These are phyloP conservation scores for Stercorarius parasiticus DNA, from an alignment of 2,113 vertebrate species.

Conservation along the genomic window DNA sequence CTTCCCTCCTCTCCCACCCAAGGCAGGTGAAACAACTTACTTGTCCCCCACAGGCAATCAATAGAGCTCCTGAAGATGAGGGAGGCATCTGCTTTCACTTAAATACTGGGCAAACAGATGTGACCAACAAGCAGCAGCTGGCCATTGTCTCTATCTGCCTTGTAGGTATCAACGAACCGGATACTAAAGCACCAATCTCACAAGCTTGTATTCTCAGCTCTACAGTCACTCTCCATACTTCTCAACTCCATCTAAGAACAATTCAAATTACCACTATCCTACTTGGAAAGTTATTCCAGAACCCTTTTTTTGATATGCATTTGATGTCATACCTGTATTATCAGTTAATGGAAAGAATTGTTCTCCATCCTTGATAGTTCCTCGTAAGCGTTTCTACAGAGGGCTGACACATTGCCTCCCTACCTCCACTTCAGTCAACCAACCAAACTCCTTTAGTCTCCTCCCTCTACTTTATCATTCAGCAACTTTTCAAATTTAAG, in stretches of 20 bases:
- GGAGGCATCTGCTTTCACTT: neutral
- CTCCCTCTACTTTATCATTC: neutral
- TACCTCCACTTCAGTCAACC: neutral
- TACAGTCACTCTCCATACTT: fast-evolving
- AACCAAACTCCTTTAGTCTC: neutral
- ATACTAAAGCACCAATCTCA: neutral
- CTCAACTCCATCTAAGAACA: neutral
- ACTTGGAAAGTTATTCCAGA: neutral
- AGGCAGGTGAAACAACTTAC: neutral
- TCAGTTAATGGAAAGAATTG: neutral
- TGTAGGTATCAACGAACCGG: neutral
- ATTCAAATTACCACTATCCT: neutral
- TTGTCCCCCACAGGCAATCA: neutral
- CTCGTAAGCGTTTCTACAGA: neutral
- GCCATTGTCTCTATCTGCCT: neutral
- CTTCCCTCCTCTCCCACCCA: neutral
- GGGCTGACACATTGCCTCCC: neutral
- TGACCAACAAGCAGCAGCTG: neutral
- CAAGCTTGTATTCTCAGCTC: neutral
- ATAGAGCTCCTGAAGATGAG: neutral
- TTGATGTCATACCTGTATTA: neutral
- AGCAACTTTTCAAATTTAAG: neutral
- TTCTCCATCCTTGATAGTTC: neutral
- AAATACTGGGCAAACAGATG: neutral
- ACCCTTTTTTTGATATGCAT: neutral